These are phyloP conservation scores for Sarcophaga peregrina DNA, from an alignment of 1,140 invertebrate species.

Conservation along the genomic window DNA sequence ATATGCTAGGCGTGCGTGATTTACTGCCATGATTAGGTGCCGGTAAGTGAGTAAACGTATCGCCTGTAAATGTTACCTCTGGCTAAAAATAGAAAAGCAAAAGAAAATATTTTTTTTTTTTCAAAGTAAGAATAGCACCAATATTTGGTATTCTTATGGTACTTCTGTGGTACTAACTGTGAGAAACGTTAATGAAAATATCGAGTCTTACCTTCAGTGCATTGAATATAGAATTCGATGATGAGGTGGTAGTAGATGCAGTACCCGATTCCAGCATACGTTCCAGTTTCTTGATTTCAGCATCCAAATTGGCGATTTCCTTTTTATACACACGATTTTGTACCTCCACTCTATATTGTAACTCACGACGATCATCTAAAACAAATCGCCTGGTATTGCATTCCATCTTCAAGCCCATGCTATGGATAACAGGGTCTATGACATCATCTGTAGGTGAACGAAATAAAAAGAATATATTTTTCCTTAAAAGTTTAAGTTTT, in stretches of 20 bases:
- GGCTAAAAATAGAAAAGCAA: constrained; percentile 57
- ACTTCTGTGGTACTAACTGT: background rate
- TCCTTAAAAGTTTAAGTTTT: background rate
- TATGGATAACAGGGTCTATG: constrained; percentile 84
- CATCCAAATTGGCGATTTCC: constrained; percentile 83
- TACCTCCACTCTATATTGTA: constrained; percentile 88
- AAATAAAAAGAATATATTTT: too few species aligned
- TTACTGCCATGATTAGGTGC: constrained; percentile 47
- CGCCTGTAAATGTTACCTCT: constrained; percentile 62
- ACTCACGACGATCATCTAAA: constrained; percentile 78
- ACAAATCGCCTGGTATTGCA: constrained; percentile 86
- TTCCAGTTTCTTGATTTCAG: constrained; percentile 82
- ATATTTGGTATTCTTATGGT: background rate
- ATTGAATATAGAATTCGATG: constrained; percentile 68
- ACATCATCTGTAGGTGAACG: constrained; percentile 69
- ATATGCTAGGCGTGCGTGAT: constrained; percentile 73
- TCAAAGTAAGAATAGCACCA: background rate
- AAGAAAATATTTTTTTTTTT: background rate
- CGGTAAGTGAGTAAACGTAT: constrained; percentile 42
- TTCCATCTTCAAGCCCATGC: constrained; percentile 87
- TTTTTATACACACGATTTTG: constrained; percentile 90
- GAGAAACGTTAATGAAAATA: too few species aligned
- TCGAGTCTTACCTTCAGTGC: constrained; percentile 66
- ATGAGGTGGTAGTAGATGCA: constrained; percentile 69
- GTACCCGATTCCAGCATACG: constrained; percentile 72